Conservation (phyloP, 2,888 invertebrate genomes). For the Apamea sordens region DNA sequence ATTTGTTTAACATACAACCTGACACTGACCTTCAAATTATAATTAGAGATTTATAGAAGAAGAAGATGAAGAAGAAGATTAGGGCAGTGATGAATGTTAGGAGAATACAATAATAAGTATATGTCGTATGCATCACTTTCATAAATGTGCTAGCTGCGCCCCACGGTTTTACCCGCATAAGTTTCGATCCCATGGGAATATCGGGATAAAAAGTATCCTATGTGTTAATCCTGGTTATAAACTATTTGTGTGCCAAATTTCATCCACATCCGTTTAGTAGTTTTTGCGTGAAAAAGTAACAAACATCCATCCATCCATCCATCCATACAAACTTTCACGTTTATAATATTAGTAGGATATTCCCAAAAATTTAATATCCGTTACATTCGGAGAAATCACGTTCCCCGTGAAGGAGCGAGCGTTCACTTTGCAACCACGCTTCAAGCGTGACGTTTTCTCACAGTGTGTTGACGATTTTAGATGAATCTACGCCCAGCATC, state of each 20-base stretch:
- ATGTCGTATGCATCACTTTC: background rate
- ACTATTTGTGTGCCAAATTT: too few relatives aligned
- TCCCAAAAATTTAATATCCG: constrained; percentile 26
- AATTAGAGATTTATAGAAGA: background rate
- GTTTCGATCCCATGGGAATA: too few relatives aligned
- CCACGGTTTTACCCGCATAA: too few relatives aligned
- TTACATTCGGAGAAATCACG: constrained; percentile 4
- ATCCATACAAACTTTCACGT: too few relatives aligned
- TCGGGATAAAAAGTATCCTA: too few relatives aligned
- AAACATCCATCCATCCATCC: too few relatives aligned
- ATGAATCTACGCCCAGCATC: background rate
- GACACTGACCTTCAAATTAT: too few relatives aligned
- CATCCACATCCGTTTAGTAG: too few relatives aligned
- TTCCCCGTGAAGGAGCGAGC: background rate
- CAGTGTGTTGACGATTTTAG: background rate
- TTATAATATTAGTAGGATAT: background rate
- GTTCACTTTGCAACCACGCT: background rate
- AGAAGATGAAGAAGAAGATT: background rate
- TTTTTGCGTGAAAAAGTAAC: too few relatives aligned
- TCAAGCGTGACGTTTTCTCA: background rate
- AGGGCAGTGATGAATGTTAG: background rate
- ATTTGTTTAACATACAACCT: background rate
- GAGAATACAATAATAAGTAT: background rate
- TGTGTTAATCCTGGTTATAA: too few relatives aligned
- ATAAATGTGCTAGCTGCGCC: background rate